Conservation (phyloP, 2,888 invertebrate species). For the Phalangium opilio region DNA sequence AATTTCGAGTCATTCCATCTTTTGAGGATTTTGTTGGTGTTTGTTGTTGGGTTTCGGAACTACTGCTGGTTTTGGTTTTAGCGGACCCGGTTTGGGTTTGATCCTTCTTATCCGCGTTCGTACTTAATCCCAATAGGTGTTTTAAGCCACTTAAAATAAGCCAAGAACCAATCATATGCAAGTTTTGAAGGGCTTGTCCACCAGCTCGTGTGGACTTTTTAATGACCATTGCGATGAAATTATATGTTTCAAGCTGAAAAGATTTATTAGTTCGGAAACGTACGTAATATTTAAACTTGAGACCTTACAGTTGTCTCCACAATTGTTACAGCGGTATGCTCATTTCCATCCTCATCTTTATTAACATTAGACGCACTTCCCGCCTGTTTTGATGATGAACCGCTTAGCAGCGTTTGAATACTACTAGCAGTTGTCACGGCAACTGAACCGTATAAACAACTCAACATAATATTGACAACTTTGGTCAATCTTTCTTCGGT, state of each 20-base stretch:
- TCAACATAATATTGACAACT: slow-evolving; percentile 63
- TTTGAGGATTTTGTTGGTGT: no score
- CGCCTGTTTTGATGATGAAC: slow-evolving; percentile 16
- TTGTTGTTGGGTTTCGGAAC: no score
- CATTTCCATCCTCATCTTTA: slow-evolving; percentile 60
- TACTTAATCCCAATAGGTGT: slow-evolving; percentile 29
- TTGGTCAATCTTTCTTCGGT: slow-evolving; percentile 66
- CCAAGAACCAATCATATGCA: slow-evolving; percentile 76
- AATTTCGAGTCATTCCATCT: no score
- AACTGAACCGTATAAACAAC: slow-evolving; percentile 51
- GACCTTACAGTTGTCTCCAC: slow-evolving; percentile 56
- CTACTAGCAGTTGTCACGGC: slow-evolving; percentile 33
- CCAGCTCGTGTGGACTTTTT: slow-evolving; percentile 72
- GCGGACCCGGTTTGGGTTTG: no score
- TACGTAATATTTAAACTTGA: slow-evolving; percentile 1
- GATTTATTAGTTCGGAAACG: not conserved
- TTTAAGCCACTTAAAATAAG: slow-evolving; percentile 71
- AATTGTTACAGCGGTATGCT: slow-evolving; percentile 60
- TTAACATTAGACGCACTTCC: slow-evolving; percentile 17
- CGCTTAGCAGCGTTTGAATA: slow-evolving; percentile 20
- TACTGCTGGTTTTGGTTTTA: no score
- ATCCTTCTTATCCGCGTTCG: no score
- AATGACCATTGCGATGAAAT: slow-evolving; percentile 60
- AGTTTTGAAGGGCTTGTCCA: slow-evolving; percentile 76
- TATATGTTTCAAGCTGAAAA: slow-evolving; percentile 56